Conservation (phyloP, 2,888 invertebrate genomes). For the Nomada hirtipes region DNA sequence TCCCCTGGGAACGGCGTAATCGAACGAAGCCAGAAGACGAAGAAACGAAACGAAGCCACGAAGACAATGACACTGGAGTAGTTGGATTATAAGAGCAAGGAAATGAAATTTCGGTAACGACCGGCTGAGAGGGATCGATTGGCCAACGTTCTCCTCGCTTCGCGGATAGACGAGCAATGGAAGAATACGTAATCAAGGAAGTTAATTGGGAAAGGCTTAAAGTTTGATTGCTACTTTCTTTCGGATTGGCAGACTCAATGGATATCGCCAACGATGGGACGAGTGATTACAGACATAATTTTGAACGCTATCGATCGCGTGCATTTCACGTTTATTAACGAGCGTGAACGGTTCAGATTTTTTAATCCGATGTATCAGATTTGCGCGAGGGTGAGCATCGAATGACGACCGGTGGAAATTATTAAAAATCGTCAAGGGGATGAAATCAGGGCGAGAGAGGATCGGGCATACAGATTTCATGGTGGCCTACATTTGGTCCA, state of each 20-base stretch:
- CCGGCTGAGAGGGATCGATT: slow-evolving; percentile 49
- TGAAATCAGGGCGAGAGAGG: too few species aligned
- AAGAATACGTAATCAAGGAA: slow-evolving; percentile 42
- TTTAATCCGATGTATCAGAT: too few species aligned
- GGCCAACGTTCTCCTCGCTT: slow-evolving; percentile 9
- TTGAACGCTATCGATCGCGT: too few species aligned
- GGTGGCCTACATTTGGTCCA: too few species aligned
- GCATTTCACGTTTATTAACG: too few species aligned
- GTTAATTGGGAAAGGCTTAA: slow-evolving; percentile 46
- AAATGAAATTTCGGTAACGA: slow-evolving; percentile 54
- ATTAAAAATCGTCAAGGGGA: too few species aligned
- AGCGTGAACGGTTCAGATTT: too few species aligned
- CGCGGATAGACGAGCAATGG: background rate
- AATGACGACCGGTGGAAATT: too few species aligned
- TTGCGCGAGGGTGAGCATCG: too few species aligned
- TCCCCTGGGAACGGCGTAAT: slow-evolving; percentile 40
- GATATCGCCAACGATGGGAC: background rate
- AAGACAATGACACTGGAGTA: slow-evolving; percentile 53
- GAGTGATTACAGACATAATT: too few species aligned
- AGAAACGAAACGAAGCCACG: slow-evolving; percentile 42
- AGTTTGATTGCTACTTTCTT: slow-evolving; percentile 15
- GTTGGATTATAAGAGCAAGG: slow-evolving; percentile 54
- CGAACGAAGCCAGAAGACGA: slow-evolving; percentile 52
- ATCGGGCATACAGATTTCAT: too few species aligned
- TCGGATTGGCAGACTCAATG: background rate